These are phyloP conservation scores for Hycleus cichorii DNA, from an alignment of 1,140 invertebrate species.

Conservation along the genomic window DNA sequence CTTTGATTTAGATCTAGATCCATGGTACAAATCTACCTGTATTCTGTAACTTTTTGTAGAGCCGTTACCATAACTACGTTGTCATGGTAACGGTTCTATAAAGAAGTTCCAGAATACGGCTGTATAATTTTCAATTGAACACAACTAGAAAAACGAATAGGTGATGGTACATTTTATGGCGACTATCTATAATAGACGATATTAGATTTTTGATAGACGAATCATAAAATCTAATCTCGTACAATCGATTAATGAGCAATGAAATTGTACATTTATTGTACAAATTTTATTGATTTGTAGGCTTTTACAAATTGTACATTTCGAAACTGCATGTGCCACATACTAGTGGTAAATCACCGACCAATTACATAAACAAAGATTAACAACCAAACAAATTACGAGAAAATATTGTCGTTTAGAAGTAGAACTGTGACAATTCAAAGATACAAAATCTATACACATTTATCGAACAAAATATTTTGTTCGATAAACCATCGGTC, in stretches of 20 bases:
- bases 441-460: background rate
- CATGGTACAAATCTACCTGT: background rate
- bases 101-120: too few species aligned
- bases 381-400: too few species aligned
- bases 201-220: too few species aligned
- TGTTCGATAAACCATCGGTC: background rate
- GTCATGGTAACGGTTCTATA: too few species aligned
- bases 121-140: background rate
- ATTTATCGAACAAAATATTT: background rate
- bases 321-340: slow-evolving; percentile 15
- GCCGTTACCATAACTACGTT: too few species aligned
- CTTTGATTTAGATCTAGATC: background rate
- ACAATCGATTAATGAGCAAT: too few species aligned
- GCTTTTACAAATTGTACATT: background rate
- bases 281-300: too few species aligned
- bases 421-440: slow-evolving; percentile 11
- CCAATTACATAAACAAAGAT: slow-evolving; percentile 30
- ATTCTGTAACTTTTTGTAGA: too few species aligned
- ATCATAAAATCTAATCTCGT: too few species aligned
- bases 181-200: too few species aligned
- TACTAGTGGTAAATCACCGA: slow-evolving; percentile 27
- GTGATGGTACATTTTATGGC: too few species aligned
- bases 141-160: background rate
- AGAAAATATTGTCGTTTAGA: slow-evolving; percentile 19
- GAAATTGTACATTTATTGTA: too few species aligned